A percentile compares a stretch with the other conserved stretches of the same genome.
phyloP scores from a whole-genome alignment of 2,888 invertebrate genomes.

The Ceraclea dissimilis region DNA sequence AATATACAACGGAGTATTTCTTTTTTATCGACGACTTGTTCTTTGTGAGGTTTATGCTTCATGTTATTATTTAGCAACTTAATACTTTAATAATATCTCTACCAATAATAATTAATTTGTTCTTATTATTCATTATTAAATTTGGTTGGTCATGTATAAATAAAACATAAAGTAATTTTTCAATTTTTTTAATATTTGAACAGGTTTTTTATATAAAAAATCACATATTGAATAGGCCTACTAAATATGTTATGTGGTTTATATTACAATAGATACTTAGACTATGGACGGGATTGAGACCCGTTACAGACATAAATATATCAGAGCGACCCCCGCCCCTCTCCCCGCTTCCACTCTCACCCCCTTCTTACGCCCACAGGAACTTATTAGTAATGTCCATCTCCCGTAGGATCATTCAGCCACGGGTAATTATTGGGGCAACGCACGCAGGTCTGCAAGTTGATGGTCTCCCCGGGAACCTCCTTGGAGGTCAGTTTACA shows the following conservation, averaged over 20 bases:
- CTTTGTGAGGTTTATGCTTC: too few relatives aligned
- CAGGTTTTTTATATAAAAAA: constrained; percentile 48
- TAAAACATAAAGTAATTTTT: constrained; percentile 31
- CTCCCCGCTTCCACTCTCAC: not conserved
- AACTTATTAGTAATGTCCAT: constrained; percentile 72
- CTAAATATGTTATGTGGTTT: constrained; percentile 52
- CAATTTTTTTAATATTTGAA: constrained; percentile 38
- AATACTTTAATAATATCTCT: too few relatives aligned
- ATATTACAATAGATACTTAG: constrained; percentile 51
- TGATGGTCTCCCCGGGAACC: constrained; percentile 89
- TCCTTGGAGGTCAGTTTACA: constrained; percentile 90
- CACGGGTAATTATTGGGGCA: constrained; percentile 94
- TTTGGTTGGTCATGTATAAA: not conserved
- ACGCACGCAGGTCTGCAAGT: constrained; percentile 85
- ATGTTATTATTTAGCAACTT: too few relatives aligned
- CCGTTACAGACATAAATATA: constrained; percentile 44
- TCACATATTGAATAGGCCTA: constrained; percentile 51
- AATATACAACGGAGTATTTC: too few relatives aligned
- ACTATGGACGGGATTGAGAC: constrained; percentile 50
- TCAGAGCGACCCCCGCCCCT: constrained; percentile 15
- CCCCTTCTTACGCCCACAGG: constrained; percentile 27
- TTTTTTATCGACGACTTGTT: too few relatives aligned
- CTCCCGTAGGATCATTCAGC: constrained; percentile 86
- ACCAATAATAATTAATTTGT: too few relatives aligned
- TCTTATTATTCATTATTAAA: too few relatives aligned